Conservation (phyloP, 2,113 vertebrate genomes). For the Spea bombifrons region DNA sequence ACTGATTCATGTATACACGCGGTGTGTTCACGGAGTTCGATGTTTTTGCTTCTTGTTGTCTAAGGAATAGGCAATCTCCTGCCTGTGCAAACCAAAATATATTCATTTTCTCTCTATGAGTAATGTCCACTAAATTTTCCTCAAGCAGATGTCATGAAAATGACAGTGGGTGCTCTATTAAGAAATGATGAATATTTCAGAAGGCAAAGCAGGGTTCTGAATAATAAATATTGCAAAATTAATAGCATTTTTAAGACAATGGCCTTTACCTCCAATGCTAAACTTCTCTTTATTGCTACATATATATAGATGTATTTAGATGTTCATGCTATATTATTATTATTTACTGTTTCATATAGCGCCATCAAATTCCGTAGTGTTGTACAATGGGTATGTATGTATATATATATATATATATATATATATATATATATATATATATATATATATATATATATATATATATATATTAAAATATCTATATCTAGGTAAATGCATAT, state of each 20-base stretch:
- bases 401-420: no score
- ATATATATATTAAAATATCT: no score
- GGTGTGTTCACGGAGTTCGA: neutral
- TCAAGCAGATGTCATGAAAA: neutral
- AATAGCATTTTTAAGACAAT: slow-evolving; percentile 1
- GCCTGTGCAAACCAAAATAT: neutral
- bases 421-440: no score
- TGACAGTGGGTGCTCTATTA: slow-evolving; percentile 1
- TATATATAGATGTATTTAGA: neutral
- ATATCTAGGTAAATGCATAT: no score
- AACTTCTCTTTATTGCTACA: neutral
- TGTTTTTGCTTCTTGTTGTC: neutral
- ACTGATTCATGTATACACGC: neutral
- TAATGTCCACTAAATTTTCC: neutral
- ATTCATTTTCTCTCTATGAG: neutral
- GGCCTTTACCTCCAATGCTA: neutral
- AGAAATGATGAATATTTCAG: slow-evolving; percentile 12
- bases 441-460: no score
- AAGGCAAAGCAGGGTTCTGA: neutral
- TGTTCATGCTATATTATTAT: no score
- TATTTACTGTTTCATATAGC: no score
- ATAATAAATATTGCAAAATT: slow-evolving; percentile 17
- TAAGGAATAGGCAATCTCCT: neutral
- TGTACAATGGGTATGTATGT: no score
- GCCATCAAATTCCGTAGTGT: no score